Evolutionary conservation across 2,797 vertebrate species (phyloP).

Genomic region (Atherinosoma microstoma): DNA sequence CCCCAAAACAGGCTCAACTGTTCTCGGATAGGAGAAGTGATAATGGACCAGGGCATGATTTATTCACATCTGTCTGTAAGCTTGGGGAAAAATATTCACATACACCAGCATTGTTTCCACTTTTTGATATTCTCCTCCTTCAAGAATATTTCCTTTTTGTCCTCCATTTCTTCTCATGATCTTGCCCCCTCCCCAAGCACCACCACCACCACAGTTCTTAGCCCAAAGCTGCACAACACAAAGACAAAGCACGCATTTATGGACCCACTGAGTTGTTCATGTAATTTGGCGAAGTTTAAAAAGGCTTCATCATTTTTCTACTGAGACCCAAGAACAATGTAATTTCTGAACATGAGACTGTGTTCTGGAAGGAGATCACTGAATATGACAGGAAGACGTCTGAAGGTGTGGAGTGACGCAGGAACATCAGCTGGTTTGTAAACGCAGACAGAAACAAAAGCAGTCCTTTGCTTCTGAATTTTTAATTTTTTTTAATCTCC

Average conservation of each 20-base stretch:
- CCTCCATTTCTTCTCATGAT: constrained; percentile 4
- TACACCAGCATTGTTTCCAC: constrained; percentile 12
- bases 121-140: neutral
- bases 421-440: constrained; percentile 22
- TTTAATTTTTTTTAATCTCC: constrained; percentile 2
- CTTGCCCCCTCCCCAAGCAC: neutral
- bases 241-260: constrained; percentile 33
- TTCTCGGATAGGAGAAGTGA: constrained; percentile 38
- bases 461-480: constrained; percentile 24
- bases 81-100: constrained; percentile 11
- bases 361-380: constrained; percentile 52
- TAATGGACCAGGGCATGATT: constrained; percentile 25
- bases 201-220: neutral
- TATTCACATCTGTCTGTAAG: constrained; percentile 37
- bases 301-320: constrained; percentile 6
- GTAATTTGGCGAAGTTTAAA: constrained; percentile 39
- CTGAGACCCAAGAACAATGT: constrained; percentile 22
- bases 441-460: constrained; percentile 57
- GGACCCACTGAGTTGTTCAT: constrained; percentile 21
- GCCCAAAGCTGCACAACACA: constrained; percentile 19
- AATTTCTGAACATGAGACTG: constrained; percentile 30
- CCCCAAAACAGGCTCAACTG: constrained; percentile 8
- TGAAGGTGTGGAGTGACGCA: constrained; percentile 41
- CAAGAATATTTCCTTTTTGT: neutral
- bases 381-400: constrained; percentile 72